Base-by-base conservation (phyloP, 2,797 vertebrate genomes). In the Garrulus glandarius region DNA sequence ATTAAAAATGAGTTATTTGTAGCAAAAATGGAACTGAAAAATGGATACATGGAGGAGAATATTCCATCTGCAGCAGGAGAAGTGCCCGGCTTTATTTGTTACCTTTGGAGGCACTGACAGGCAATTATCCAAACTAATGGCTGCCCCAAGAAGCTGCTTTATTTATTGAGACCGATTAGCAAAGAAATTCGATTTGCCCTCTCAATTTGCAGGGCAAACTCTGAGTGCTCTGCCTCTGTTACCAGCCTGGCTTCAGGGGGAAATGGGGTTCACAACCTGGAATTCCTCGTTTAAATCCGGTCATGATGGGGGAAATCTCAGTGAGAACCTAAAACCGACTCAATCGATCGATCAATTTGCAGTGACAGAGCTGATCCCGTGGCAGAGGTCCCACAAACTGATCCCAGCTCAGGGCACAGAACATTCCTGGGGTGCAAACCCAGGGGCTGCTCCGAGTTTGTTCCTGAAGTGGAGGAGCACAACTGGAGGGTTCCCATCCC, bases 1-100 rank as follows among this genome's bases (percentile, higher is more conserved):
- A 95, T 95, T 93, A 92, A 88, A 93, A 94, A 95, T 82, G 85
- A 97, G 92, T 82, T 97, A 47, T 96, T 96, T 79, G 95, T 85
- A 93, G 95, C 10, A 44, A 87, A 97, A 89, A 75, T 69, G 10
- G 20, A 94, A 93, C 64, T 94, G 34, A 96, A 94, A 92, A 50
- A 74, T 61, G 41, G 64, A 7, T 34, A 53, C 36, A 0, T 30
- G 93, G 68, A 71, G 82, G 68, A 55, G 70, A 85, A 24, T 36
- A 46, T 44, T 92, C 90, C 52, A 1, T 68, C 78, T 69, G 32
- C 77, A 50, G 16, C 46, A 37, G 55, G 68, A 82, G 60, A 47
- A 57, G 37, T 59, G 75, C 63, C 47, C 20, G 30, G 80, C 63
- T 75, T 79, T 16, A 5, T 59, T 89, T 83, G 83, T 83, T 84